Evolutionary conservation across 2,888 invertebrate species (phyloP).

Genomic region (Oscheius sp.): DNA sequence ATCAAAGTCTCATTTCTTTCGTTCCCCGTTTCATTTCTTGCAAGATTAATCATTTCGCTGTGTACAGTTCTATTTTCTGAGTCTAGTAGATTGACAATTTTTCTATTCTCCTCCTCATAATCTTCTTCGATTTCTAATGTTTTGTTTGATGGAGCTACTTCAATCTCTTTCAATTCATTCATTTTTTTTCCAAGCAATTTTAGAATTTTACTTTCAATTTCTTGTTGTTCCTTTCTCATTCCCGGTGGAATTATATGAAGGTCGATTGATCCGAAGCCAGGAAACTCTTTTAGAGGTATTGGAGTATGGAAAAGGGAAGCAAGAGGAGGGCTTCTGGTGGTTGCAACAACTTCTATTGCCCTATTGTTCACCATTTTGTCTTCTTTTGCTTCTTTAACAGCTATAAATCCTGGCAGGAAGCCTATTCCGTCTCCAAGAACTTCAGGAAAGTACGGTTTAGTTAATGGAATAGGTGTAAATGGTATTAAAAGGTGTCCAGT

Average conservation of each 20-base stretch:
- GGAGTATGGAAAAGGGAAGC: background rate
- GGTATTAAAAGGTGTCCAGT: no score
- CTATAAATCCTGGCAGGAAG: no score
- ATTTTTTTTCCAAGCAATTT: background rate
- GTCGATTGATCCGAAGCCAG: constrained; percentile 1
- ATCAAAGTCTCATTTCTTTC: no score
- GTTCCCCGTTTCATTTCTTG: no score
- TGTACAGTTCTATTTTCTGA: background rate
- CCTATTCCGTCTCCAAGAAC: no score
- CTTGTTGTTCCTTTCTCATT: background rate
- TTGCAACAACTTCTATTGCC: no score
- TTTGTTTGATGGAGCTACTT: background rate
- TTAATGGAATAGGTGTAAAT: no score
- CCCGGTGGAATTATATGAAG: background rate
- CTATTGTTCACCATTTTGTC: no score
- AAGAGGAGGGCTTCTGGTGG: no score
- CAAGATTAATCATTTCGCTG: no score
- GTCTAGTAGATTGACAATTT: background rate
- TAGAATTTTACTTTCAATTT: background rate
- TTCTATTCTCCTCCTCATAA: background rate
- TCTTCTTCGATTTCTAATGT: background rate
- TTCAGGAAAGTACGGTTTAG: no score
- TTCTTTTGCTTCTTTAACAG: no score
- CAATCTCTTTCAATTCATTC: background rate
- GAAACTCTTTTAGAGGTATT: background rate